Evolutionary conservation across 2,888 invertebrate genomes (phyloP).

Genomic region (Chrysolina oricalcia): DNA sequence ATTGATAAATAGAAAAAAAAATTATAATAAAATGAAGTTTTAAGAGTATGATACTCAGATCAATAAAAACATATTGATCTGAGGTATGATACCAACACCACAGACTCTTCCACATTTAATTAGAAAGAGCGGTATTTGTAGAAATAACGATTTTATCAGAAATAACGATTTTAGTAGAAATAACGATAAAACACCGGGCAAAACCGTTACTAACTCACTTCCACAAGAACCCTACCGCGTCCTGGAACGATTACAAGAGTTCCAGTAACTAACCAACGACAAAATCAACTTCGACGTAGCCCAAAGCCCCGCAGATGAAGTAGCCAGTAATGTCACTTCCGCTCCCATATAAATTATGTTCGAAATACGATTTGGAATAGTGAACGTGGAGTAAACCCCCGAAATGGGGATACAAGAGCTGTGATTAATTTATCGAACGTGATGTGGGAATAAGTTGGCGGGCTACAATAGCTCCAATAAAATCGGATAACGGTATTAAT

Average conservation of each 20-base stretch:
- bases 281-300: not conserved
- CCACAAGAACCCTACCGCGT: not conserved
- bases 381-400: constrained; percentile 4
- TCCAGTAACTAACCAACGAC: not conserved
- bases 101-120: too few species aligned
- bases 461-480: constrained; percentile 18
- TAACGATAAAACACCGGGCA: not conserved
- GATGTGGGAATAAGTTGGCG: constrained; percentile 22
- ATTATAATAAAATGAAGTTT: too few species aligned
- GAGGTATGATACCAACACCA: too few species aligned
- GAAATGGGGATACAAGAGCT: constrained; percentile 12
- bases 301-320: not conserved
- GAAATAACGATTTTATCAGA: not conserved
- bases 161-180: not conserved
- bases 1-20: too few species aligned
- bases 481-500: constrained; percentile 25
- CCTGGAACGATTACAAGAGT: not conserved
- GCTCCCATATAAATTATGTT: constrained; percentile 21
- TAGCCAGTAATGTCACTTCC: constrained; percentile 17
- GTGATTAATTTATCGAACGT: constrained; percentile 22
- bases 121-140: too few species aligned
- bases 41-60: too few species aligned
- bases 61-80: too few species aligned
- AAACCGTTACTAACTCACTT: not conserved
- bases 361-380: constrained; percentile 7